Conservation (phyloP, 2,888 invertebrate genomes). For the Drosophila histrio region DNA sequence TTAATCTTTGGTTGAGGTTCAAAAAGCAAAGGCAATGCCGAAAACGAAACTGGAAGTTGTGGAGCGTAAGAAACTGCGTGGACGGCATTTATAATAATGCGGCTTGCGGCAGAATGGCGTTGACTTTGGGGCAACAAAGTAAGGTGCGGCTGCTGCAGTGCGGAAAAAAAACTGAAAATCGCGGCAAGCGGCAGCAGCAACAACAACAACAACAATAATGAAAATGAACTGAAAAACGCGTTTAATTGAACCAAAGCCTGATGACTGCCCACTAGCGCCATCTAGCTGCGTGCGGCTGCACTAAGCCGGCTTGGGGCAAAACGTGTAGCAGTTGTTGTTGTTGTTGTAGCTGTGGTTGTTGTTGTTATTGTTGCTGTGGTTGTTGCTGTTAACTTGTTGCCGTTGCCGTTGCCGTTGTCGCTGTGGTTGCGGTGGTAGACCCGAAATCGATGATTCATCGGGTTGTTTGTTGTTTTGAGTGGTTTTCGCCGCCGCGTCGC, state of each 20-base stretch:
- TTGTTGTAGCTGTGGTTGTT: constrained; percentile 20
- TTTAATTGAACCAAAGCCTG: constrained; percentile 70
- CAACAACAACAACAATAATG: constrained; percentile 25
- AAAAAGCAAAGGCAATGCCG: constrained; percentile 40
- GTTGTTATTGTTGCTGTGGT: constrained; percentile 41
- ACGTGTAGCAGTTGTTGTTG: constrained; percentile 42
- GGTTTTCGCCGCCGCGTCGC: constrained; percentile 45
- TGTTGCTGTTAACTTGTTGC: constrained; percentile 12
- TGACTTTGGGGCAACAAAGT: constrained; percentile 59
- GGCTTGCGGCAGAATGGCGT: constrained; percentile 35
- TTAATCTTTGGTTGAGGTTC: constrained; percentile 9
- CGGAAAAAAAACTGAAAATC: constrained; percentile 62
- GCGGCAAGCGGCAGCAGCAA: constrained; percentile 20
- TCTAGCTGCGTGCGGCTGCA: constrained; percentile 72
- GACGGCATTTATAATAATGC: constrained; percentile 82
- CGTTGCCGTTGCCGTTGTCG: constrained; percentile 26
- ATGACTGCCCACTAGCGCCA: constrained; percentile 73
- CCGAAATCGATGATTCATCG: constrained; percentile 79
- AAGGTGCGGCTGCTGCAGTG: constrained; percentile 76
- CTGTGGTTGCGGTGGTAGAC: constrained; percentile 45
- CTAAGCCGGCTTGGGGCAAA: constrained; percentile 56
- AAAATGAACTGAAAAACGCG: constrained; percentile 69
- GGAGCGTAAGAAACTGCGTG: constrained; percentile 80
- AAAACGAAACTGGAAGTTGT: constrained; percentile 65
- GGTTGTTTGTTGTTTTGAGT: constrained; percentile 73